These are phyloP conservation scores for Opisthograptis luteolata DNA, from an alignment of 2,888 invertebrate genomes.

Conservation along the genomic window DNA sequence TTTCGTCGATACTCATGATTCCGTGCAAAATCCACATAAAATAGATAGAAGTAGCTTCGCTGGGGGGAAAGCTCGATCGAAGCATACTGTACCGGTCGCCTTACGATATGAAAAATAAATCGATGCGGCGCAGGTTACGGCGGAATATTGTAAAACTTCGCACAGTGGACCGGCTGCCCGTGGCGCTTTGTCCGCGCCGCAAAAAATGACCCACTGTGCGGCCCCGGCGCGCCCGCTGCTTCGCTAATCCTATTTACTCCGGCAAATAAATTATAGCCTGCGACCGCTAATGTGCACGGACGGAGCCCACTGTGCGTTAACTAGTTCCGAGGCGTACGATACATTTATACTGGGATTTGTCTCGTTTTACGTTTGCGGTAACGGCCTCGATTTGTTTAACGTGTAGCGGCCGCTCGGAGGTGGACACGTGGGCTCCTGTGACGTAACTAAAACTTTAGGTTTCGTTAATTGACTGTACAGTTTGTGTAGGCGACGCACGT, in stretches of 20 bases:
- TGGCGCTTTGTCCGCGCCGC: conserved; percentile 51
- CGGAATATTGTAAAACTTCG: conserved; percentile 36
- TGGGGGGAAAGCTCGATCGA: conserved; percentile 30
- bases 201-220: conserved; percentile 70
- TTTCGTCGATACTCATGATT: conserved; percentile 23
- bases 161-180: conserved; percentile 36
- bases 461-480: too few species aligned
- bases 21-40: conserved; percentile 18
- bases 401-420: neutral
- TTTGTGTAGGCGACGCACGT: too few species aligned
- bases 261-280: conserved; percentile 73
- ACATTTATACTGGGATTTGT: conserved; percentile 56
- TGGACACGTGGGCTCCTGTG: too few species aligned
- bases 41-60: conserved; percentile 25
- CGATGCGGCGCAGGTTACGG: conserved; percentile 33
- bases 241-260: conserved; percentile 78
- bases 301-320: conserved; percentile 57
- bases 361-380: conserved; percentile 48
- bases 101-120: conserved; percentile 38
- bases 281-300: conserved; percentile 62
- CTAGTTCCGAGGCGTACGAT: conserved; percentile 45
- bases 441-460: too few species aligned
- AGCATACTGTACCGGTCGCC: conserved; percentile 34
- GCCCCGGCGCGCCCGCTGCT: conserved; percentile 58
- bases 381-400: conserved; percentile 37